These are phyloP conservation scores for Bimastos eiseni DNA, from an alignment of 2,888 invertebrate genomes.

Conservation along the genomic window DNA sequence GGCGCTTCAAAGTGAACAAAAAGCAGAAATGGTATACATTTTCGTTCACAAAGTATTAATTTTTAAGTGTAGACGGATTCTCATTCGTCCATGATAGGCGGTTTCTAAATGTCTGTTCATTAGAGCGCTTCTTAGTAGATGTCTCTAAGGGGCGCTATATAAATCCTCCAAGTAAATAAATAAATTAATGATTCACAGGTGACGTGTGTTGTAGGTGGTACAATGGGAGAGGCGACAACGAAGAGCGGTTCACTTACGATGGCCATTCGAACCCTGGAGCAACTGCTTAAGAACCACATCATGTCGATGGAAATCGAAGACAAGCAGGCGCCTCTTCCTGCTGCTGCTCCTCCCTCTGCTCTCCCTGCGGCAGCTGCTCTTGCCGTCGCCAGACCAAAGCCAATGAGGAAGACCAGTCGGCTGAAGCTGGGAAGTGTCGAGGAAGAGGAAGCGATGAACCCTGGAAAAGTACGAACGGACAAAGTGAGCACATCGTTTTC, in stretches of 20 bases:
- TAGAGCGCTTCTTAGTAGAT: no score
- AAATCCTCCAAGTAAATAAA: no score
- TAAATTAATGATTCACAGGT: slow-evolving; percentile 26
- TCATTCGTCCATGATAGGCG: no score
- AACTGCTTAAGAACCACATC: slow-evolving; percentile 34
- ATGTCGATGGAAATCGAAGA: slow-evolving; percentile 17
- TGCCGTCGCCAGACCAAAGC: background rate
- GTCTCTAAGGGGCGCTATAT: no score
- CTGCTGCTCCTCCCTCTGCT: background rate
- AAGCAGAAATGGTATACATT: background rate
- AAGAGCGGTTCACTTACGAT: slow-evolving; percentile 23
- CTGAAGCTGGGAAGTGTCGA: slow-evolving; percentile 14
- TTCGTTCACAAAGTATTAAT: no score
- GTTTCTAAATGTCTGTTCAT: no score
- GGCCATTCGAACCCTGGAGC: slow-evolving; percentile 33
- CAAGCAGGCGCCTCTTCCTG: background rate
- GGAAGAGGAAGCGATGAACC: background rate
- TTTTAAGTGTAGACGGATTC: no score
- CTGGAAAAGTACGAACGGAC: slow-evolving; percentile 13
- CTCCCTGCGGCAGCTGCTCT: background rate
- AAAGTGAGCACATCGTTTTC: background rate
- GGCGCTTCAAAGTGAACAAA: background rate
- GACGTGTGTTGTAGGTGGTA: background rate
- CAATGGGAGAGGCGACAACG: slow-evolving; percentile 26
- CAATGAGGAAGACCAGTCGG: background rate